phyloP scores from a whole-genome alignment of 2,113 vertebrate species.

The Chinchilla lanigera region DNA sequence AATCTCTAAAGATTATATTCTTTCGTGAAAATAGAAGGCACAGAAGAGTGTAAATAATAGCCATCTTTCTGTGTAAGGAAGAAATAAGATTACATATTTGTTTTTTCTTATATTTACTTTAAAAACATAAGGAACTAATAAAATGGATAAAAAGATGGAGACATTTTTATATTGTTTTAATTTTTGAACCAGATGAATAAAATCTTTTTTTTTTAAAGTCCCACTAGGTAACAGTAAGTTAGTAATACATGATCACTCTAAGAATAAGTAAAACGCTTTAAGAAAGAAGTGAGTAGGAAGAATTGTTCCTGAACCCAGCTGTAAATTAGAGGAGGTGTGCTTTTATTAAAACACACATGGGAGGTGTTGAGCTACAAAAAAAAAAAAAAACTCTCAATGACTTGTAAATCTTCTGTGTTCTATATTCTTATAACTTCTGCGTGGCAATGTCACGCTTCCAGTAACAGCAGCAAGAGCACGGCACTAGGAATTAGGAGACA shows the following conservation, averaged over 20 bases:
- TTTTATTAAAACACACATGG: not conserved
- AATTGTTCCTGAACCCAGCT: not conserved
- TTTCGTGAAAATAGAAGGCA: not conserved
- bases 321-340: not conserved
- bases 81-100: not conserved
- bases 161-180: not conserved
- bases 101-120: not conserved
- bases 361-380: not conserved
- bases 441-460: not conserved
- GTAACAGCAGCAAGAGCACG: not conserved
- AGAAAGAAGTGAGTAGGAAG: not conserved
- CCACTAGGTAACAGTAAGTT: not conserved
- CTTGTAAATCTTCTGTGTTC: not conserved
- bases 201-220: not conserved
- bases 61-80: not conserved
- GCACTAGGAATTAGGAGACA: not conserved
- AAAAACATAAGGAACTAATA: constrained; percentile 1
- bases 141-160: not conserved
- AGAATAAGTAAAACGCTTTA: not conserved
- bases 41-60: not conserved
- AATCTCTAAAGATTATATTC: not conserved
- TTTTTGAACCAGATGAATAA: not conserved
- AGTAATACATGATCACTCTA: not conserved
- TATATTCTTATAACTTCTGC: not conserved
- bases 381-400: not conserved